phyloP scores from a whole-genome alignment of 1,140 invertebrate species.

The Orius insidiosus region DNA sequence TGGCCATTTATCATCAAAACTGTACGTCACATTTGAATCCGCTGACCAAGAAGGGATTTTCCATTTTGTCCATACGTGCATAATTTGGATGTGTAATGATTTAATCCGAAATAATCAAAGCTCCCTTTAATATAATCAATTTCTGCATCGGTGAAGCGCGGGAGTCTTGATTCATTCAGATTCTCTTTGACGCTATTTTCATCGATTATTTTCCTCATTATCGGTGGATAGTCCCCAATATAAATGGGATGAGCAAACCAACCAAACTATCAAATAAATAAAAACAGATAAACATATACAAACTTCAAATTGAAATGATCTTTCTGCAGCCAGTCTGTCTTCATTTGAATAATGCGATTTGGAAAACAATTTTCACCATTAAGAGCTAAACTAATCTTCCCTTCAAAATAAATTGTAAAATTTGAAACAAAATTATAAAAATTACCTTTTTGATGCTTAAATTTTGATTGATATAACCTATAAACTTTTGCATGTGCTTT shows the following conservation, averaged over 20 bases:
- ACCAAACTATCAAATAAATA: slow-evolving; percentile 25
- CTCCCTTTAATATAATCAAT: slow-evolving; percentile 1
- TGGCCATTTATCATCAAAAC: not conserved
- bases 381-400: slow-evolving; percentile 32
- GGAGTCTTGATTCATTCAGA: not conserved
- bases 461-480: not conserved
- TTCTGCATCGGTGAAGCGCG: not conserved
- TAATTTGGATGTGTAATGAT: slow-evolving; percentile 12
- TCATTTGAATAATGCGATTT: slow-evolving; percentile 23
- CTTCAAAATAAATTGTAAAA: not conserved
- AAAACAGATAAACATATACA: slow-evolving; percentile 5
- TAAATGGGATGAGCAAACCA: slow-evolving; percentile 42
- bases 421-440: not conserved
- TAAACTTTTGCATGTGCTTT: slow-evolving; percentile 39
- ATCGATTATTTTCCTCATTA: slow-evolving; percentile 36
- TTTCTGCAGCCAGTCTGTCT: slow-evolving; percentile 29
- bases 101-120: slow-evolving; percentile 11
- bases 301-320: slow-evolving; percentile 28
- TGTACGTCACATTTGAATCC: slow-evolving; percentile 4
- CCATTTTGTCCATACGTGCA: not conserved
- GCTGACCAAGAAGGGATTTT: not conserved
- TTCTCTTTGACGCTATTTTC: slow-evolving; percentile 33
- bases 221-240: slow-evolving; percentile 43
- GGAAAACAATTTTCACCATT: slow-evolving; percentile 30
- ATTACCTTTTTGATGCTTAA: not conserved